A percentile compares a stretch with the other conserved stretches of the same genome.
These are phyloP conservation scores for Tricholauxania praeusta DNA, from an alignment of 2,888 invertebrate species.

Conservation along the genomic window DNA sequence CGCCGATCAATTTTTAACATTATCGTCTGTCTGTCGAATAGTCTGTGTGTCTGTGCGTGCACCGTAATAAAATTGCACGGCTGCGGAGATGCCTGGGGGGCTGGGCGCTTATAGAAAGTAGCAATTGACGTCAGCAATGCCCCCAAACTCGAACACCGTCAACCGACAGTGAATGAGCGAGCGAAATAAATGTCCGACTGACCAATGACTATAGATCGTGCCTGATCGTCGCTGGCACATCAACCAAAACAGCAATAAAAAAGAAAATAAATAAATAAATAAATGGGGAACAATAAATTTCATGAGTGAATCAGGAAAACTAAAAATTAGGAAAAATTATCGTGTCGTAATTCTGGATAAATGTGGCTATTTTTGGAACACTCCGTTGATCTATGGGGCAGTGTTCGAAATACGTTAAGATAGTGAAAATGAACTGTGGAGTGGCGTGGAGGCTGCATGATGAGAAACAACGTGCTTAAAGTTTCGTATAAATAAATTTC, in stretches of 20 bases:
- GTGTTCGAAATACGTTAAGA: too few species aligned
- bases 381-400: too few species aligned
- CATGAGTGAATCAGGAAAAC: background rate
- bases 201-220: background rate
- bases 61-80: background rate
- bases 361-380: too few species aligned
- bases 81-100: constrained; percentile 16
- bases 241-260: constrained; percentile 6
- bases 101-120: constrained; percentile 1
- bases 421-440: too few species aligned
- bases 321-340: background rate
- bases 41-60: too few species aligned
- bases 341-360: too few species aligned
- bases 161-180: background rate
- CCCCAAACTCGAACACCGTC: constrained; percentile 21
- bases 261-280: background rate
- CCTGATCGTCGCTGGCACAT: constrained; percentile 7
- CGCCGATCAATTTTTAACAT: constrained; percentile 24
- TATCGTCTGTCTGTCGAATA: too few species aligned
- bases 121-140: constrained; percentile 37
- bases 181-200: background rate
- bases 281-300: background rate
- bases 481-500: too few species aligned
- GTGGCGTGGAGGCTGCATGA: too few species aligned
- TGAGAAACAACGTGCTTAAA: too few species aligned